Evolutionary conservation across 2,113 vertebrate species (phyloP).

Genomic region (Megaleporinus macrocephalus): DNA sequence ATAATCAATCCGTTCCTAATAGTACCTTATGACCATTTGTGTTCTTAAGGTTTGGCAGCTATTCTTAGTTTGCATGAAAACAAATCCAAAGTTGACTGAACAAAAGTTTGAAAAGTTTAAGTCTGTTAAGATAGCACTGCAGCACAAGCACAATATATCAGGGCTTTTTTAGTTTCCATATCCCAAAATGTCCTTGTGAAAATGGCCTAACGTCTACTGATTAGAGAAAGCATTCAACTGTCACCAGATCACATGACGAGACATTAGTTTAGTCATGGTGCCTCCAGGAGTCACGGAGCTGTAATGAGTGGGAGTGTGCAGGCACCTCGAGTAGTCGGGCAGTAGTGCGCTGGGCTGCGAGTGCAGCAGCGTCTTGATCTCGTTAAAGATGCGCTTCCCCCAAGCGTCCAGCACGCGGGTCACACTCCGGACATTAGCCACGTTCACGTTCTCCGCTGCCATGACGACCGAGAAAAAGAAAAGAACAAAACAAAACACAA

Average conservation of each 20-base stretch:
- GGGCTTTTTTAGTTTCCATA: no score
- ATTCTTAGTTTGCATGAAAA: no score
- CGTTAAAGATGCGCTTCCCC: constrained; percentile 81
- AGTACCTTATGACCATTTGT: no score
- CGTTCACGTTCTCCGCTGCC: constrained; percentile 77
- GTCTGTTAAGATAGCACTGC: no score
- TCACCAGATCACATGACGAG: not conserved
- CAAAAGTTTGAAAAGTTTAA: no score
- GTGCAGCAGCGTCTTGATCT: constrained; percentile 78
- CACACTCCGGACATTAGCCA: constrained; percentile 77
- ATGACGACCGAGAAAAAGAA: constrained; percentile 7
- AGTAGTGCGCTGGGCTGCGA: constrained; percentile 77
- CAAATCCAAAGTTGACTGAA: no score
- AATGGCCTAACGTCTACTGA: not conserved
- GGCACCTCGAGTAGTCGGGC: constrained; percentile 80
- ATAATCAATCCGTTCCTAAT: no score
- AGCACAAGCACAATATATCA: no score
- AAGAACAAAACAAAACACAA: constrained; percentile 22
- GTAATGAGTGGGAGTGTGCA: not conserved
- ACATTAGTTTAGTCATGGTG: not conserved
- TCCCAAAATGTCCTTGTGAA: not conserved
- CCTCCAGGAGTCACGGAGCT: not conserved
- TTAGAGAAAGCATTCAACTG: not conserved
- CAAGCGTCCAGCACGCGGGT: constrained; percentile 78
- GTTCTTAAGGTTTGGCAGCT: no score